Percentiles rank a stretch among this genome's conserved stretches.
Evolutionary conservation across 2,113 vertebrate species (phyloP).

Genomic region (Sebastes fasciatus): DNA sequence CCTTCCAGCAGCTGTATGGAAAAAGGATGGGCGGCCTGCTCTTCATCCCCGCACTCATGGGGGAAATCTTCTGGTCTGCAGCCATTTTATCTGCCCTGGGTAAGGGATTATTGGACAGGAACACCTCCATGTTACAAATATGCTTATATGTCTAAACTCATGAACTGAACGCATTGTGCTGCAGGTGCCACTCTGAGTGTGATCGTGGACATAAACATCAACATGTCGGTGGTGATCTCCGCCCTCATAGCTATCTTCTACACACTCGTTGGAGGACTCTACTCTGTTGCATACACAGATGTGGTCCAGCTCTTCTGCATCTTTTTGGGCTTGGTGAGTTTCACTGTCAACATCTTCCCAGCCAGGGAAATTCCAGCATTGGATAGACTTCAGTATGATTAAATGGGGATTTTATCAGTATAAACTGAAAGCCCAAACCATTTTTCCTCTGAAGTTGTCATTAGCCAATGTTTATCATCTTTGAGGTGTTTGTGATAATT

Average conservation of each 20-base stretch:
- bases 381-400: background rate
- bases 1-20: constrained; percentile 97
- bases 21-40: constrained; percentile 97
- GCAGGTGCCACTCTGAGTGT: constrained; percentile 97
- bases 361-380: background rate
- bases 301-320: constrained; percentile 98
- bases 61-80: constrained; percentile 99
- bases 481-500: background rate
- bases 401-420: background rate
- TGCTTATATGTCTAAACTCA: background rate
- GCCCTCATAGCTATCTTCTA: constrained; percentile 94
- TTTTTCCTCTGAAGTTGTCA: background rate
- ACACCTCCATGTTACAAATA: background rate
- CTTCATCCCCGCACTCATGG: constrained; percentile 97
- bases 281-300: constrained; percentile 97
- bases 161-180: background rate
- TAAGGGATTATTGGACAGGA: constrained; percentile 73
- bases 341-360: background rate
- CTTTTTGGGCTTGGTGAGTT: constrained; percentile 95
- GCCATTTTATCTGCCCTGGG: constrained; percentile 97
- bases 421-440: background rate
- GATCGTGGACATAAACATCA: constrained; percentile 93
- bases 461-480: background rate
- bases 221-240: constrained; percentile 91
- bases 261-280: constrained; percentile 94